A percentile compares a stretch with the other conserved stretches of the same genome.
Conservation (phyloP, 2,888 invertebrate genomes). For the Pharmacophagus antenor region DNA sequence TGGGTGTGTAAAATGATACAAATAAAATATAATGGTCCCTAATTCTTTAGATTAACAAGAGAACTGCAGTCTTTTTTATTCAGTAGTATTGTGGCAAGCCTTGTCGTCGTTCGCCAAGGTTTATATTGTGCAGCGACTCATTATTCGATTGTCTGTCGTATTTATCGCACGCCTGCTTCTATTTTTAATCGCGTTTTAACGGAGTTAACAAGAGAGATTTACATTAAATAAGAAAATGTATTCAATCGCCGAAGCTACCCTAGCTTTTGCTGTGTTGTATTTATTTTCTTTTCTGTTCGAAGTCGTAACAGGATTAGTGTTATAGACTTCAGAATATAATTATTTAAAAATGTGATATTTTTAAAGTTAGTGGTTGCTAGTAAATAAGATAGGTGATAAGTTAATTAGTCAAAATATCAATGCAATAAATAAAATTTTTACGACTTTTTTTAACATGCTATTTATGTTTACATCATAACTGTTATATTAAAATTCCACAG, state of each 20-base stretch:
- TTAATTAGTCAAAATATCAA: slow-evolving; percentile 63
- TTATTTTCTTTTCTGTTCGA: slow-evolving; percentile 73
- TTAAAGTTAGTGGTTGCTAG: slow-evolving; percentile 37
- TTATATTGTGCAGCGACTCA: slow-evolving; percentile 41
- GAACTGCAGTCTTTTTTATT: slow-evolving; percentile 2
- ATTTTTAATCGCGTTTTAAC: slow-evolving; percentile 25
- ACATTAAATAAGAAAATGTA: slow-evolving; percentile 59
- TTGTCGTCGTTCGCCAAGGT: slow-evolving; percentile 26
- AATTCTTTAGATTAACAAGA: not conserved
- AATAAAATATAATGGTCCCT: slow-evolving; percentile 24
- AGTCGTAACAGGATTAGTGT: slow-evolving; percentile 70
- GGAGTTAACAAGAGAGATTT: slow-evolving; percentile 39
- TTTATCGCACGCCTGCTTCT: slow-evolving; percentile 53
- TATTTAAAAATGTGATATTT: slow-evolving; percentile 68
- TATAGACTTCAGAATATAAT: slow-evolving; percentile 45
- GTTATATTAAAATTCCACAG: slow-evolving; percentile 13
- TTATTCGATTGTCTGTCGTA: slow-evolving; percentile 54
- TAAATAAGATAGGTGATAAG: slow-evolving; percentile 51
- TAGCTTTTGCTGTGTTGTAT: slow-evolving; percentile 71
- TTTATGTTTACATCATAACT: slow-evolving; percentile 10
- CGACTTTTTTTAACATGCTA: slow-evolving; percentile 15
- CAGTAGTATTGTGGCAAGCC: slow-evolving; percentile 9
- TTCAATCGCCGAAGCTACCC: slow-evolving; percentile 72
- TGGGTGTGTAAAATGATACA: slow-evolving; percentile 37
- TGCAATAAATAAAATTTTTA: slow-evolving; percentile 50